These are phyloP conservation scores for Drosophila nebulosa DNA, from an alignment of 1,140 invertebrate genomes.

Conservation along the genomic window DNA sequence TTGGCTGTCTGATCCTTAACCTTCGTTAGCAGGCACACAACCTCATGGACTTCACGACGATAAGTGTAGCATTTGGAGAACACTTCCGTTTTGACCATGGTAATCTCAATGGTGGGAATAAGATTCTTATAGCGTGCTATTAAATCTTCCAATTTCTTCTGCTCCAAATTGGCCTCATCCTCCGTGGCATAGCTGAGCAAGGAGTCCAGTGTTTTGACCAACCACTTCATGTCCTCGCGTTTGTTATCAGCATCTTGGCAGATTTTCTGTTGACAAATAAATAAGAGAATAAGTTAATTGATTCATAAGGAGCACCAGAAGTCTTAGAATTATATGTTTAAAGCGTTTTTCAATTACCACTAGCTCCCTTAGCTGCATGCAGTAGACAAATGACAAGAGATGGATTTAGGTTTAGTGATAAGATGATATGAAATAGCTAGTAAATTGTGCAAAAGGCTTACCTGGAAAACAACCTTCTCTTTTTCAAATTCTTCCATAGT, in stretches of 20 bases:
- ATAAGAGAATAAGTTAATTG: neutral
- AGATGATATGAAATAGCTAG: neutral
- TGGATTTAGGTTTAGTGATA: constrained; percentile 21
- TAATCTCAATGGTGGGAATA: constrained; percentile 95
- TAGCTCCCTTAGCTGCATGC: constrained; percentile 83
- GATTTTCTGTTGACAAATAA: constrained; percentile 85
- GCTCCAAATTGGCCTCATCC: constrained; percentile 88
- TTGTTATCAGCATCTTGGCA: constrained; percentile 94
- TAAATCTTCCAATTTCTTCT: constrained; percentile 90
- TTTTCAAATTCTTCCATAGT: constrained; percentile 93
- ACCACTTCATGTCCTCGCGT: constrained; percentile 96
- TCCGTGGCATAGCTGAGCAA: constrained; percentile 91
- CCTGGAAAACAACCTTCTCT: constrained; percentile 94
- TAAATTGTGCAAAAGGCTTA: constrained; percentile 79
- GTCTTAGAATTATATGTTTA: constrained; percentile 16
- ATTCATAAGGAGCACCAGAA: neutral
- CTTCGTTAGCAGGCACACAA: constrained; percentile 88
- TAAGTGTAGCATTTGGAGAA: constrained; percentile 96
- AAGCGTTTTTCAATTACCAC: constrained; percentile 82
- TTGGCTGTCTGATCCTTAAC: constrained; percentile 88
- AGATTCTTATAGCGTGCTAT: constrained; percentile 94
- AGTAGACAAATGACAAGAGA: constrained; percentile 29
- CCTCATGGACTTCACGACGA: constrained; percentile 91
- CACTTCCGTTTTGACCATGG: constrained; percentile 94
- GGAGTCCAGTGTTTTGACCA: constrained; percentile 93